Evolutionary conservation across 2,113 vertebrate species (phyloP).

Genomic region (Pelobates fuscus): DNA sequence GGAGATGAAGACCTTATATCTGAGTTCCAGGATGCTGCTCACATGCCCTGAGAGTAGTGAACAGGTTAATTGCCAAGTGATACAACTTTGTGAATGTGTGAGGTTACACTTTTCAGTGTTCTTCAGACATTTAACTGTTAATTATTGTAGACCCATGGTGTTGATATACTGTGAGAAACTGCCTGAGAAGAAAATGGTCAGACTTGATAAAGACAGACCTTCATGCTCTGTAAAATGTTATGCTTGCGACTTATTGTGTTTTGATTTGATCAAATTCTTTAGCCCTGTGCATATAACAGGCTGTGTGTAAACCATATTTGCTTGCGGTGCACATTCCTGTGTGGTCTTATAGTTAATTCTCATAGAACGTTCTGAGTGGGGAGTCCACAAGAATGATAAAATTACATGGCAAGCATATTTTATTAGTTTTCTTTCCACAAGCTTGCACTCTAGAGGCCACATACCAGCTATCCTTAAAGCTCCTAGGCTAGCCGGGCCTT

Average conservation of each 20-base stretch:
- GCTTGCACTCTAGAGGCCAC: background rate
- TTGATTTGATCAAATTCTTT: background rate
- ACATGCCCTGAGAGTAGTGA: too few relatives aligned
- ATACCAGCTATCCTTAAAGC: background rate
- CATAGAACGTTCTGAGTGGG: background rate
- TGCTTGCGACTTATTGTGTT: background rate
- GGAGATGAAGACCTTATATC: too few relatives aligned
- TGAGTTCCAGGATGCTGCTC: too few relatives aligned
- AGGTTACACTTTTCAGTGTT: too few relatives aligned
- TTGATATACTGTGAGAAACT: too few relatives aligned
- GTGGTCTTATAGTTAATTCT: slow-evolving; percentile 6
- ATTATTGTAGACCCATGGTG: too few relatives aligned
- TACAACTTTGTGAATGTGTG: too few relatives aligned
- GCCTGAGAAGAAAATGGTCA: background rate
- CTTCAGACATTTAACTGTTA: too few relatives aligned
- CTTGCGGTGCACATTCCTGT: slow-evolving; percentile 30
- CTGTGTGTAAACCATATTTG: slow-evolving; percentile 11
- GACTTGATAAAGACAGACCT: background rate
- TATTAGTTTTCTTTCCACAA: background rate
- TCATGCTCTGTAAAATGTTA: background rate
- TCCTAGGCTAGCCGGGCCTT: background rate
- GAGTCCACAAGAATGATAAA: background rate
- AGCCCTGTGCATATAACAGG: background rate
- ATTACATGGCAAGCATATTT: background rate
- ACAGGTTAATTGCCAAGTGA: too few relatives aligned